Percentiles rank a stretch among this genome's conserved stretches.
Conservation (phyloP, 2,113 vertebrate species). For the Tympanuchus pallidicinctus region DNA sequence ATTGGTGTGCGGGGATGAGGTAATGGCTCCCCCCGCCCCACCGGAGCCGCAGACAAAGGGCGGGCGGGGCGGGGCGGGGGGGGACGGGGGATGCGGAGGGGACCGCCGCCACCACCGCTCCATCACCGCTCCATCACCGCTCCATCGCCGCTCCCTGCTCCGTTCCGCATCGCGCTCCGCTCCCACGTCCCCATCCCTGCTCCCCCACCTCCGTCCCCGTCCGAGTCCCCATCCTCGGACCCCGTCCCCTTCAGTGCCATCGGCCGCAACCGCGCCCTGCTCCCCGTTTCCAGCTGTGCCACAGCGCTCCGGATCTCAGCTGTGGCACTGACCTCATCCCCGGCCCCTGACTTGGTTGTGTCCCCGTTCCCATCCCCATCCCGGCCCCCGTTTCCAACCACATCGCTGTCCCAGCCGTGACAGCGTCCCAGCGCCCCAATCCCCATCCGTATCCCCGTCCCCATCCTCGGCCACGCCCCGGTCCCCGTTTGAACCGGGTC, state of each 20-base stretch:
- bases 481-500: neutral
- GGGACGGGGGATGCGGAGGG: neutral
- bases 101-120: neutral
- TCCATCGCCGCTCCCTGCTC: too few relatives aligned
- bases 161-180: too few relatives aligned
- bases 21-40: neutral
- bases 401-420: neutral
- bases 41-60: neutral
- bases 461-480: neutral
- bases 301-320: neutral
- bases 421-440: neutral
- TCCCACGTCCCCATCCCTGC: neutral
- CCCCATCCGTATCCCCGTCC: neutral
- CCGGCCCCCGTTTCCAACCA: neutral
- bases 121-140: too few relatives aligned
- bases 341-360: too few relatives aligned
- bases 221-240: neutral
- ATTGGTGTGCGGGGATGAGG: neutral
- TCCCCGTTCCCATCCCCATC: neutral
- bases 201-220: too few relatives aligned
- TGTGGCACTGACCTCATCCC: neutral
- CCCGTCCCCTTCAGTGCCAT: neutral
- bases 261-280: neutral
- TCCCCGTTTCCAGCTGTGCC: neutral
- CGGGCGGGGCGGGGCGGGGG: neutral